Conservation (phyloP, 2,113 vertebrate species). For the Oreochromis spilurus region DNA sequence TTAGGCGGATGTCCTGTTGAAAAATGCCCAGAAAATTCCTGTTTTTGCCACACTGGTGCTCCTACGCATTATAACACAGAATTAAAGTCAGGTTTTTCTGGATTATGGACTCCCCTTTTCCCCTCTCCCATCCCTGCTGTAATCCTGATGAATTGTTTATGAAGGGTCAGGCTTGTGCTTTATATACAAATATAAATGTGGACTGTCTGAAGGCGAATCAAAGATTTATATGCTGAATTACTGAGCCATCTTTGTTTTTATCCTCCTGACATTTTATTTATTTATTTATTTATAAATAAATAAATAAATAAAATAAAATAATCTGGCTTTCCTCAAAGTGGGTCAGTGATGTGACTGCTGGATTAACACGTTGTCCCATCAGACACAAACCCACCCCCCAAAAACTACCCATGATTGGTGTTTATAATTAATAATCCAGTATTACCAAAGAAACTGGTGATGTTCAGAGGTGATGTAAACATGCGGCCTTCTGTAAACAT, state of each 20-base stretch:
- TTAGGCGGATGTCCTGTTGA: not conserved
- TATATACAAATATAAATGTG: not conserved
- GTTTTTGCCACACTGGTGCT: not conserved
- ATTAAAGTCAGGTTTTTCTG: not conserved
- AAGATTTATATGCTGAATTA: not conserved
- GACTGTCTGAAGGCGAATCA: not conserved
- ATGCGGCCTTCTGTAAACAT: not conserved
- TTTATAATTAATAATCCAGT: not conserved
- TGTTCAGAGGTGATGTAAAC: not conserved
- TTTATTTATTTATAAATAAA: not conserved
- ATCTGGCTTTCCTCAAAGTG: slow-evolving; percentile 49
- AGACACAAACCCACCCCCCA: not conserved
- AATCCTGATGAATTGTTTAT: slow-evolving; percentile 34
- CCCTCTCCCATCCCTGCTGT: not conserved
- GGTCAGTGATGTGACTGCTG: slow-evolving; percentile 43
- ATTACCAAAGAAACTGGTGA: not conserved
- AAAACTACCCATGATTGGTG: not conserved
- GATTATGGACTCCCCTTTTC: not conserved
- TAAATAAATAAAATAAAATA: not conserved
- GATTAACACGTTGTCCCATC: not conserved
- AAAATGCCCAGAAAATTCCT: not conserved
- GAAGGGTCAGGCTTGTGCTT: not conserved
- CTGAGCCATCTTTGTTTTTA: not conserved
- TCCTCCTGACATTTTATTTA: not conserved
- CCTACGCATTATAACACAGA: not conserved